Base-by-base conservation (phyloP, 1,140 invertebrate genomes). In the Microplitis demolitor region DNA sequence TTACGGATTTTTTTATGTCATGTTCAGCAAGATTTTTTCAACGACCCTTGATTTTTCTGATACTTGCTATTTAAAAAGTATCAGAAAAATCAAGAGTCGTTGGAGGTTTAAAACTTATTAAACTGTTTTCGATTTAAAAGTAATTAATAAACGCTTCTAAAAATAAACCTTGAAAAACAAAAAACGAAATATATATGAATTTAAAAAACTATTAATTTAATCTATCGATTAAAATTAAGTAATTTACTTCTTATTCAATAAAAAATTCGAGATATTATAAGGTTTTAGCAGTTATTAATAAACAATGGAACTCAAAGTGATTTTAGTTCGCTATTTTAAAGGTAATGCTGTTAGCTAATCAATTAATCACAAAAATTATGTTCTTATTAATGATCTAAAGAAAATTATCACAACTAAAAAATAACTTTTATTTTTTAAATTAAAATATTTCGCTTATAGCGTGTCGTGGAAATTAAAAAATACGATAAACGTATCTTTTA, bases 381-480 rank as follows among this genome's bases (percentile, higher is more conserved):
- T 24, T n/a, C n/a, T n/a, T 24, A 24, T 24, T 24, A 24, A 2
- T 24, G 24, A 24, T 24, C 24, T 24, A 24, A 24, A 24, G 2
- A 24, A 24, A 24, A 2, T 24, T 1, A 24, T 24, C 24, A 24
- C 1, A 24, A 24, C 24, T 24, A 24, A 24, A 24, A 24, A 24
- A 24, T 1, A 24, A 24, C 24, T 24, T 24, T 24, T 24, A 1
- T 24, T 24, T 24, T 24, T 24, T 24, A 24, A 24, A 24, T 24
- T 24, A 54, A 54, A 54, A 54, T 14, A 54, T 14, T 54, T 54
- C n/a, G n/a, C 9, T 54, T 16, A n/a, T 13, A 54, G 58, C 66
- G 72, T 73, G 72, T 69, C 72, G 72, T 73, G 72, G 72, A 74
- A 74, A 68, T 58, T 58, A 62, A 33, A 37, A 74, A 54, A 61